Evolutionary conservation across 1,140 invertebrate species (phyloP).

Genomic region (Bicyclus anynana): DNA sequence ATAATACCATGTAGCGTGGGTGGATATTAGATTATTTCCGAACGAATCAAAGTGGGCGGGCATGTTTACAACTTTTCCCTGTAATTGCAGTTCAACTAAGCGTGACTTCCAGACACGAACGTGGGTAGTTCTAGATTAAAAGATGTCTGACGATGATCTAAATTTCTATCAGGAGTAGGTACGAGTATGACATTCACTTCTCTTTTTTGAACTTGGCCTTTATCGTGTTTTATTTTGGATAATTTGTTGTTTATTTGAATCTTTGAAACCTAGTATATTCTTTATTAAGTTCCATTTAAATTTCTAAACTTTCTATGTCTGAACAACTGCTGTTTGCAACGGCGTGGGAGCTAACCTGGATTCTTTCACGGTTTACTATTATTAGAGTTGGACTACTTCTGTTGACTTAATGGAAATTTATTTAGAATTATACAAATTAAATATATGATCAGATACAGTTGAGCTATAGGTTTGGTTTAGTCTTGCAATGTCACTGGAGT

Average conservation of each 20-base stretch:
- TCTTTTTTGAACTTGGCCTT: not conserved
- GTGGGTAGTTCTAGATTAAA: slow-evolving; percentile 2
- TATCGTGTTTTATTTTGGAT: not conserved
- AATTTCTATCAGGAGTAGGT: too few species aligned
- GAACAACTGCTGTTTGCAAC: slow-evolving; percentile 7
- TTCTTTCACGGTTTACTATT: slow-evolving; percentile 22
- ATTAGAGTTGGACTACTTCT: slow-evolving; percentile 13
- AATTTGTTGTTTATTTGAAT: too few species aligned
- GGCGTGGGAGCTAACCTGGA: slow-evolving; percentile 21
- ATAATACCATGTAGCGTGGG: not conserved
- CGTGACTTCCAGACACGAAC: slow-evolving; percentile 2
- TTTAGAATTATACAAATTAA: not conserved
- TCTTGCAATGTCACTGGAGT: not conserved
- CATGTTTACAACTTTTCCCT: slow-evolving; percentile 3
- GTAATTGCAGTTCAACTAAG: slow-evolving; percentile 17
- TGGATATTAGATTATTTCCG: slow-evolving; percentile 14
- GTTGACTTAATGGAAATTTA: not conserved
- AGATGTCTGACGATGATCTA: not conserved
- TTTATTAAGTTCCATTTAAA: not conserved
- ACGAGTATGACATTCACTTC: not conserved
- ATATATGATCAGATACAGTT: not conserved
- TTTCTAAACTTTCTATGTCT: not conserved
- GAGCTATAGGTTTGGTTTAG: not conserved
- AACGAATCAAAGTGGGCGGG: not conserved
- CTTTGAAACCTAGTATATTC: too few species aligned